Percentiles rank a stretch among this genome's conserved stretches.
These are phyloP conservation scores for Sinocyclocheilus anshuiensis DNA, from an alignment of 2,113 vertebrate genomes.

Conservation along the genomic window DNA sequence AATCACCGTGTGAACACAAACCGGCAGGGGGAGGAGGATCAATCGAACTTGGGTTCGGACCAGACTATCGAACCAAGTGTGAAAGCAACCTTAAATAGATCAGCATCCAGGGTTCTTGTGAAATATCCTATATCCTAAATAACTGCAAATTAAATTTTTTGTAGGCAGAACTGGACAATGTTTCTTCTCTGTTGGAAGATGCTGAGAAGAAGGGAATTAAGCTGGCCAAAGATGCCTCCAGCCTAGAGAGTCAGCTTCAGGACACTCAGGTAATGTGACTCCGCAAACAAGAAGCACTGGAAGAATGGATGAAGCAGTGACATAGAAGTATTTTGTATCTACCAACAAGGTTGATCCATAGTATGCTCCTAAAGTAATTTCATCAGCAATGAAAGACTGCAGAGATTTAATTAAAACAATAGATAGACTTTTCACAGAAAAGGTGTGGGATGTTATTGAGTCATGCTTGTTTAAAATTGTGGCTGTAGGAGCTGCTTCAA, in stretches of 20 bases:
- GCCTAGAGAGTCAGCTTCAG: slow-evolving; percentile 92
- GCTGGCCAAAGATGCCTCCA: slow-evolving; percentile 88
- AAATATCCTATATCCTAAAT: no score
- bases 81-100: not conserved
- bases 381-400: no score
- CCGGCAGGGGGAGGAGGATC: no score
- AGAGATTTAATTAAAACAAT: not conserved
- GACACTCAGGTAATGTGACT: slow-evolving; percentile 85
- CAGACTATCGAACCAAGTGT: no score
- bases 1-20: no score
- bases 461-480: not conserved
- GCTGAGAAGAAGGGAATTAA: slow-evolving; percentile 95
- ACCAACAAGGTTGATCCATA: no score
- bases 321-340: no score
- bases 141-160: not conserved
- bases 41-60: no score
- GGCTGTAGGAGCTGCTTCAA: slow-evolving; percentile 87
- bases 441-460: no score
- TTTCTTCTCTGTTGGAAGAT: slow-evolving; percentile 88
- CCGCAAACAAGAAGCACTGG: not conserved
- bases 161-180: slow-evolving; percentile 91
- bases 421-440: no score
- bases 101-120: not conserved
- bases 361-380: no score
- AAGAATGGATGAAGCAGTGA: not conserved